Percentiles rank a stretch among this genome's conserved stretches.
phyloP scores from a whole-genome alignment of 2,888 invertebrate species.

The Eledone cirrhosa region DNA sequence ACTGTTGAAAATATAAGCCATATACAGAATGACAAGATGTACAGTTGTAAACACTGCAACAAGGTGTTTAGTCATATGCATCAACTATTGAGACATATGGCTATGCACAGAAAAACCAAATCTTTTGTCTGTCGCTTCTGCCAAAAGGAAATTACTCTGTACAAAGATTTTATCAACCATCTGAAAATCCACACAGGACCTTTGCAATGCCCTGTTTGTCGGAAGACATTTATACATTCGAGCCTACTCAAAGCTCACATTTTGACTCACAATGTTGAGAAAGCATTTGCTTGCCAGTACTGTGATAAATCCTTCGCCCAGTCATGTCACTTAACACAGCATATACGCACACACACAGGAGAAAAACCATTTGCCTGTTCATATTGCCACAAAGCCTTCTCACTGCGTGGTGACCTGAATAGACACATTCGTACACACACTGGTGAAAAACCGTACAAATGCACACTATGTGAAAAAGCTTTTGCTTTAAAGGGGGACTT shows the following conservation, averaged over 20 bases:
- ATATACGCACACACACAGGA: conserved; percentile 13
- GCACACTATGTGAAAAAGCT: neutral
- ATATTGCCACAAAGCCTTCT: conserved; percentile 11
- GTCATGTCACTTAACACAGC: conserved; percentile 14
- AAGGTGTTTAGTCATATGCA: neutral
- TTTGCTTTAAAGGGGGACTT: conserved; percentile 16
- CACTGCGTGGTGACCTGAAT: neutral
- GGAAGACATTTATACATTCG: conserved; percentile 10
- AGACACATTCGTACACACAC: conserved; percentile 18
- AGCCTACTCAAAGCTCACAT: neutral
- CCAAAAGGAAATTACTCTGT: neutral
- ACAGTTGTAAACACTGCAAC: neutral
- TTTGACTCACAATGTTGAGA: neutral
- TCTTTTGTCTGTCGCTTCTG: conserved; percentile 4
- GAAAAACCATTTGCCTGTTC: conserved; percentile 17
- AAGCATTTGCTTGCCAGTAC: conserved; percentile 20
- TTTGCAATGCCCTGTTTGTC: neutral
- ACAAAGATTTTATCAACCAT: conserved; percentile 16
- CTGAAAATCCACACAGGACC: conserved; percentile 19
- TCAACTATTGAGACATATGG: neutral
- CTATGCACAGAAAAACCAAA: neutral
- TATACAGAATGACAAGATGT: neutral
- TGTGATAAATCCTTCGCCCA: conserved; percentile 21
- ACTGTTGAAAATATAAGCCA: neutral
- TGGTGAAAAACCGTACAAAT: conserved; percentile 7